A percentile compares a stretch with the other conserved stretches of the same genome.
These are phyloP conservation scores for Trichomycterus rosablanca DNA, from an alignment of 2,113 vertebrate genomes.

Conservation along the genomic window DNA sequence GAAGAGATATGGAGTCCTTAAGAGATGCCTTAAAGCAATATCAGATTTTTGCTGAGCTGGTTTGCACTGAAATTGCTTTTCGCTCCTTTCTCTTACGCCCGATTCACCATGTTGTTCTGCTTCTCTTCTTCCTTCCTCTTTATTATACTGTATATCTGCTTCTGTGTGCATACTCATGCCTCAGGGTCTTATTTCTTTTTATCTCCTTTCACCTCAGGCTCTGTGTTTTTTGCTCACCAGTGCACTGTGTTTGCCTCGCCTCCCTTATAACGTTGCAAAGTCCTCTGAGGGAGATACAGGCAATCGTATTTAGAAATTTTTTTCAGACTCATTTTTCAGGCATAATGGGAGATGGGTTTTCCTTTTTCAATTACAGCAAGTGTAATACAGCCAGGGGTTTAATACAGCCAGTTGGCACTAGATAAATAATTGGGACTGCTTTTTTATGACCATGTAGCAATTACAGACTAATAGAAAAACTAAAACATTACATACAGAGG, in stretches of 20 bases:
- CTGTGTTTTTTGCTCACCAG: conserved; percentile 1
- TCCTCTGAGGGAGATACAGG: neutral
- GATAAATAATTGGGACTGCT: conserved; percentile 12
- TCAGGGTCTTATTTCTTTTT: conserved; percentile 30
- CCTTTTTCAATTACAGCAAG: neutral
- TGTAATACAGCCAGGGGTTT: neutral
- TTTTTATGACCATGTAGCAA: conserved; percentile 3
- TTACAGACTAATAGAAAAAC: conserved; percentile 2
- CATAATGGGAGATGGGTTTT: neutral
- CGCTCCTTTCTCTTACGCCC: neutral
- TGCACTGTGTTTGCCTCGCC: neutral
- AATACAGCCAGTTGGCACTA: neutral
- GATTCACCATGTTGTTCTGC: neutral
- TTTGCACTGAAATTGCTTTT: conserved; percentile 16
- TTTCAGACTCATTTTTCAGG: neutral
- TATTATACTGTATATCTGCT: neutral
- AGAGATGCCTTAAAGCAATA: conserved; percentile 17
- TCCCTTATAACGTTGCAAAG: no score
- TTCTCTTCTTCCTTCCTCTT: neutral
- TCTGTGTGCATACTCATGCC: neutral
- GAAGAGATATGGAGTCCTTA: neutral
- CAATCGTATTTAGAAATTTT: neutral
- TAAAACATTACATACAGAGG: neutral
- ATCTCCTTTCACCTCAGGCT: conserved; percentile 22
- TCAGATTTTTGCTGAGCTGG: conserved; percentile 8